Evolutionary conservation across 2,888 invertebrate genomes (phyloP).

Genomic region (Brassicogethes aeneus): DNA sequence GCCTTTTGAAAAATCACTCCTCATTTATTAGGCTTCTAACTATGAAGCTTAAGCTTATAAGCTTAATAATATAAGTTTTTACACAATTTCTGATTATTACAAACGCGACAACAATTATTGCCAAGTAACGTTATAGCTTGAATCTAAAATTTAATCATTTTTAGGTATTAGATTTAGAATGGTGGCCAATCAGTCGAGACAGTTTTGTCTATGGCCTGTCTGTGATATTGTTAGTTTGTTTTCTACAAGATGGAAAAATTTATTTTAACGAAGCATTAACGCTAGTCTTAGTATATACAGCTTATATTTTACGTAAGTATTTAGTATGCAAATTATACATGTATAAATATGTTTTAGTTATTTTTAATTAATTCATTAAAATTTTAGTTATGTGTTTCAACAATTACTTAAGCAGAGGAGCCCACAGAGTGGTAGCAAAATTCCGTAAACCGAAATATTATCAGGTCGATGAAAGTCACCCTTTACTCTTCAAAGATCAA

Average conservation of each 20-base stretch:
- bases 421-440: constrained; percentile 43
- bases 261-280: constrained; percentile 69
- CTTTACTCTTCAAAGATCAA: constrained; percentile 28
- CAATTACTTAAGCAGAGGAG: constrained; percentile 45
- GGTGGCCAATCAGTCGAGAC: constrained; percentile 73
- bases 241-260: constrained; percentile 60
- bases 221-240: constrained; percentile 58
- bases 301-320: constrained; percentile 60
- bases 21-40: too few relatives aligned
- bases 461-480: constrained; percentile 41
- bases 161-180: constrained; percentile 59
- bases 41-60: too few relatives aligned
- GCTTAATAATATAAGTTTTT: too few relatives aligned
- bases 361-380: neutral
- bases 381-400: constrained; percentile 60
- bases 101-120: too few relatives aligned
- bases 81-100: too few relatives aligned
- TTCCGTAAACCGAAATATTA: constrained; percentile 46
- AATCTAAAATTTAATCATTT: constrained; percentile 11
- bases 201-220: constrained; percentile 63
- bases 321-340: neutral
- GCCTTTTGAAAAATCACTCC: too few relatives aligned
- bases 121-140: too few relatives aligned
- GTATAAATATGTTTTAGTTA: neutral
- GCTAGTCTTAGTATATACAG: constrained; percentile 58